These are phyloP conservation scores for Phataginus tetradactyla DNA, from an alignment of 2,797 vertebrate species.

Conservation along the genomic window DNA sequence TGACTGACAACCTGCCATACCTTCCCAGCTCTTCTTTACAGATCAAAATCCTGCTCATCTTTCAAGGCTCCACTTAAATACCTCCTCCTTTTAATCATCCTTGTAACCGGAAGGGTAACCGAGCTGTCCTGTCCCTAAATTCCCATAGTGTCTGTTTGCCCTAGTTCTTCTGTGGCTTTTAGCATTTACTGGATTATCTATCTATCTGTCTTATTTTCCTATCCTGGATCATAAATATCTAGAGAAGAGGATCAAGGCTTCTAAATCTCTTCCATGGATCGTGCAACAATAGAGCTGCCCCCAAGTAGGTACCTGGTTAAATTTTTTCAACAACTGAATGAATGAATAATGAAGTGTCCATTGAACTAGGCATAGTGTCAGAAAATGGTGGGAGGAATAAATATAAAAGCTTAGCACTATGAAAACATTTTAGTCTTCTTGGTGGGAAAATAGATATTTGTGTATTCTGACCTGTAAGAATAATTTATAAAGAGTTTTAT, in stretches of 20 bases:
- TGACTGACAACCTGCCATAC: neutral
- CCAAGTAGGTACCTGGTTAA: neutral
- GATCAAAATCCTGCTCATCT: neutral
- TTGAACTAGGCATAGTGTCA: neutral
- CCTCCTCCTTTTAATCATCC: neutral
- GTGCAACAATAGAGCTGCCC: neutral
- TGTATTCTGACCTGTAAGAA: neutral
- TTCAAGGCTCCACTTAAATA: neutral
- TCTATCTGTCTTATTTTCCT: neutral
- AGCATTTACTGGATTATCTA: neutral
- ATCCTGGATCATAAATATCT: neutral
- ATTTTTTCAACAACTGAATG: neutral
- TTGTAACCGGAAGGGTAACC: neutral
- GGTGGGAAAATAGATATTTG: neutral
- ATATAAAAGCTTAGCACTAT: neutral
- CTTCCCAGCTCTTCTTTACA: neutral
- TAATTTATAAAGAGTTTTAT: slow-evolving; percentile 21
- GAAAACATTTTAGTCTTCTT: neutral
- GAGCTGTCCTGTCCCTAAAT: neutral
- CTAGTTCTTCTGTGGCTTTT: neutral
- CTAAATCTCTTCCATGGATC: neutral
- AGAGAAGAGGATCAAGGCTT: neutral
- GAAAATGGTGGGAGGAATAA: neutral
- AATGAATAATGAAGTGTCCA: neutral
- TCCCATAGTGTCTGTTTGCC: fast-evolving